Base-by-base conservation (phyloP, 37 sponge, comb jelly and placozoan genomes). In the Chondrilla cf. caribensis region DNA sequence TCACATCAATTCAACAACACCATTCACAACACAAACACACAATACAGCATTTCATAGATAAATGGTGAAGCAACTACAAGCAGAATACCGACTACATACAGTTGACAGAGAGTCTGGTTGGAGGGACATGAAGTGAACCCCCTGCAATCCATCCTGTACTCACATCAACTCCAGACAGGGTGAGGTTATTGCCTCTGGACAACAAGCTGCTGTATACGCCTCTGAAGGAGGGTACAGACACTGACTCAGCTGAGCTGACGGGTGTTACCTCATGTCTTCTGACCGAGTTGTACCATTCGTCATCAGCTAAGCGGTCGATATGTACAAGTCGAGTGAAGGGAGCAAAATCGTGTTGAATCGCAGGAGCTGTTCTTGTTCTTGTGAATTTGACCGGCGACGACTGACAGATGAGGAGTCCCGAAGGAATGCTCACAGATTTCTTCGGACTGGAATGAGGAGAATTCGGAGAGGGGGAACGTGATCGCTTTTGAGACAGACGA, bases 321-420 rank as follows among this genome's bases (percentile, higher is more conserved):
- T 73, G 76, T 19, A 73, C 44, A 73, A 73, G 44, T 25, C 36
- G 76, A 38, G 44, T 41, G 76, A 43, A 73, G 25, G 76, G 76
- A 37, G 76, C 76, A 73, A 31, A 73, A 39, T 73, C 76, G 2
- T 18, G 39, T 11, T 32, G 76, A 9, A 38, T 37, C 6, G 14
- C 11, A 5, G 3, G 64, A 11, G 51, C 33, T 67, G 68, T 2
- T 26, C 35, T 67, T 28, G 24, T 22, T 22, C 29, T 33, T 4
- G 68, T 4, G 35, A 33, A 29, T 29, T 67, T 33, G 24, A 28
- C 68, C 43, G 39, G 44, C 15, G 76, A 73, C 2, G 9, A 5
- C n/a, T 6, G 21, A 40, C 40, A 0, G 18, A 42, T 42, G n/a
- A 73, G 41, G 2, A 73, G 43, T 17, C 18, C 21, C 24, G 76